A percentile compares a stretch with the other conserved stretches of the same genome.
These are phyloP conservation scores for Drosophila pseudotakahashii DNA, from an alignment of 2,888 invertebrate species.

Conservation along the genomic window DNA sequence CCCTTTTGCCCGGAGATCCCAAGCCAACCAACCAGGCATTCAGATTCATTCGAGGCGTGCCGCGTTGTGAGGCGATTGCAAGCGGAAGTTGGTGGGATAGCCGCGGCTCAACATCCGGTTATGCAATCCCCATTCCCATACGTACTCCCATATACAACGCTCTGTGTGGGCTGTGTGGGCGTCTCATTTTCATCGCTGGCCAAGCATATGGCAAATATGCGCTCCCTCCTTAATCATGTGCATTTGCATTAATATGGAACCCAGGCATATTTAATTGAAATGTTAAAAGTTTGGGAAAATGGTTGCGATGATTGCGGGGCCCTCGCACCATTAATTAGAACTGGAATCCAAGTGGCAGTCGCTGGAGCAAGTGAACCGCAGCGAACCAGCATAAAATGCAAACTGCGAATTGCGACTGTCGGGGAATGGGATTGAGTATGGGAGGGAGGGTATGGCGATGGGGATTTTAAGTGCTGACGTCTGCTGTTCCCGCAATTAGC, in stretches of 20 bases:
- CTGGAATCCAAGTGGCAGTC: slow-evolving; percentile 22
- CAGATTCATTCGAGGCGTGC: slow-evolving; percentile 56
- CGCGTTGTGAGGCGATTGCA: slow-evolving; percentile 55
- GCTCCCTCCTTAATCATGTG: not conserved
- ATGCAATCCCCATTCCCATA: slow-evolving; percentile 7
- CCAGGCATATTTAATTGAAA: slow-evolving; percentile 61
- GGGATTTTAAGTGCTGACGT: slow-evolving; percentile 7
- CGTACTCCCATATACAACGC: not conserved
- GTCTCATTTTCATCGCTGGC: not conserved
- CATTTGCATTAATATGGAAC: slow-evolving; percentile 29
- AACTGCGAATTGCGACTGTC: slow-evolving; percentile 7
- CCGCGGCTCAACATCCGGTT: slow-evolving; percentile 63
- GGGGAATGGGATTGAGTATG: not conserved
- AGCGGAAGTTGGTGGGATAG: slow-evolving; percentile 65
- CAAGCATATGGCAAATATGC: not conserved
- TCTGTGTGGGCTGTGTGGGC: not conserved
- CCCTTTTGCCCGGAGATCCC: slow-evolving; percentile 18
- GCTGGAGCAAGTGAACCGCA: slow-evolving; percentile 67
- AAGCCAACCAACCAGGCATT: slow-evolving; percentile 34
- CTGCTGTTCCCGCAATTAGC: slow-evolving; percentile 61
- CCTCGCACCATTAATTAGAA: slow-evolving; percentile 70
- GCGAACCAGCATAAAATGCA: slow-evolving; percentile 51
- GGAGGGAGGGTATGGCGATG: not conserved
- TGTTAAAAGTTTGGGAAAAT: slow-evolving; percentile 36
- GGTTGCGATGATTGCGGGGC: slow-evolving; percentile 39